Evolutionary conservation across 2,113 vertebrate genomes (phyloP), one percentile per base, ranked within the genome.

Genomic region (Mesoclemmys tuberculata): DNA sequence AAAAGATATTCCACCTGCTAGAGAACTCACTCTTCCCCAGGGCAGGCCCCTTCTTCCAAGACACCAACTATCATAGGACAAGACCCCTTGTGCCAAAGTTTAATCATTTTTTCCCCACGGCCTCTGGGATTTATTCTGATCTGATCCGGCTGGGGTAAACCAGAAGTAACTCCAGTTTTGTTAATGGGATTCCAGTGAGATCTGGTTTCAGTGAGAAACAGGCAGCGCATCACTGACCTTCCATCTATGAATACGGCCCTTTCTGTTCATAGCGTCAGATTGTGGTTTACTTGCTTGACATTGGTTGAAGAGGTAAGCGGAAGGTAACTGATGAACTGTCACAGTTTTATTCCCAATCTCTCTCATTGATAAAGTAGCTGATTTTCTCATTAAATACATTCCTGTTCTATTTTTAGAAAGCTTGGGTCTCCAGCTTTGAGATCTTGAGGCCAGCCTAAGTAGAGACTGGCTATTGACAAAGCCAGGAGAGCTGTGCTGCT

Each of bases 221-320:
- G 94, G 92, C 94, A 92, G 38, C 6, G 81, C 68, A 79, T 94
- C 54, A 5, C 1, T 82, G 74, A 21, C 85, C 84, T 88, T 86
- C 80, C 88, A 71, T 55, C 90, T 80, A 48, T 0, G 4, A 82
- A 90, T 77, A 58, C 22, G 61, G 82, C 82, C 5, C 0, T 85
- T 88, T 89, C 44, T 52, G 31, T 93, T 94, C 88, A 24, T 61
- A 88, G 51, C 55, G 80, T 94, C 95, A 93, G 92, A 91, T 84
- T 89, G 87, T 78, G 81, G 64, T 85, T 93, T 93, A 94, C 96
- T 93, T 93, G 95, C 91, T 96, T 95, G 96, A 92, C 92, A 56
- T 71, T 94, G 93, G 82, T 90, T 92, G 81, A 91, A 88, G 91
- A 35, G 52, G 52, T 0, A 54, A 91, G 52, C 95, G 97, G 91